Percentiles rank a stretch among this genome's conserved stretches.
These are phyloP conservation scores for Crotalus adamanteus DNA, from an alignment of 2,797 vertebrate genomes.

Conservation along the genomic window DNA sequence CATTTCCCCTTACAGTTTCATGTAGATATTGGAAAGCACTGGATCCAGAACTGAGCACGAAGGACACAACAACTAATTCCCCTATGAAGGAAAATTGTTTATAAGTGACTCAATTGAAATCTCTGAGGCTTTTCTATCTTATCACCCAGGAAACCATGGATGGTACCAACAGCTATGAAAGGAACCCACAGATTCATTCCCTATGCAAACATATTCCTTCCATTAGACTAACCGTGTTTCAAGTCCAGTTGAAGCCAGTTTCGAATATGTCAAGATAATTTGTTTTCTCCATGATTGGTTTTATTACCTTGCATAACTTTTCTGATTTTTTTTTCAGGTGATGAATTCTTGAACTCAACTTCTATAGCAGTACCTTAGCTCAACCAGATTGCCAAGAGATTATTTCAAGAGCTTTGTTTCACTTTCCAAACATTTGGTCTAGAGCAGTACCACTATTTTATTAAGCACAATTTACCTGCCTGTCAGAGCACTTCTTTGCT, in stretches of 20 bases:
- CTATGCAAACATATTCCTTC: background rate
- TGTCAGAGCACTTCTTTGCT: background rate
- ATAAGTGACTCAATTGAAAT: background rate
- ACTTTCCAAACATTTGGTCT: background rate
- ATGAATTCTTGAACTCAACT: background rate
- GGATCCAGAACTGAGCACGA: background rate
- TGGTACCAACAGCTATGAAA: background rate
- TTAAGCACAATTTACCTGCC: no score
- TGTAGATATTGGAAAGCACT: background rate
- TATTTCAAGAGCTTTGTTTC: background rate
- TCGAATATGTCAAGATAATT: background rate
- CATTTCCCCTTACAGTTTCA: background rate
- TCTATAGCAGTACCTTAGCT: background rate
- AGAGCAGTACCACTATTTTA: background rate
- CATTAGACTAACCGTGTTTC: background rate
- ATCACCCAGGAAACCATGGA: background rate
- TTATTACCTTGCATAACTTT: background rate
- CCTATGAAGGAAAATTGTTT: background rate
- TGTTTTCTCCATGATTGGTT: background rate
- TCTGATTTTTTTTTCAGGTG: background rate
- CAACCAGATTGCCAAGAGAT: no score
- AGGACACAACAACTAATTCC: background rate
- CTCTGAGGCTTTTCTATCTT: background rate
- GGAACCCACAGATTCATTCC: background rate
- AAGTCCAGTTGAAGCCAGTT: background rate